A percentile compares a stretch with the other conserved stretches of the same genome.
These are phyloP conservation scores for Poecilobothrus nobilitatus DNA, from an alignment of 2,888 invertebrate genomes.

Conservation along the genomic window DNA sequence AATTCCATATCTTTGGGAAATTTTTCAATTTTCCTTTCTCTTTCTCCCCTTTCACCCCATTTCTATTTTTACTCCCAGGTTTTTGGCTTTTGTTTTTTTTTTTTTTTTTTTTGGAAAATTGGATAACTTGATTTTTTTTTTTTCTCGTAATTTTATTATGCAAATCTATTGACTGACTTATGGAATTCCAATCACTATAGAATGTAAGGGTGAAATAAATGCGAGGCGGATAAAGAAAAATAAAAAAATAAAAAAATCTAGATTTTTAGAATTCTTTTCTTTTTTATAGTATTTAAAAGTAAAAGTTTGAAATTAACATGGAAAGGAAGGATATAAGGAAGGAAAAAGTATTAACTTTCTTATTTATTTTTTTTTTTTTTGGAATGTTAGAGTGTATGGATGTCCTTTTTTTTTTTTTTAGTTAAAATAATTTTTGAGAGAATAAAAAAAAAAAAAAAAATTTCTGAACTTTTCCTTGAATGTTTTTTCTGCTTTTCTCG, in stretches of 20 bases:
- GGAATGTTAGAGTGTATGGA: too few species aligned
- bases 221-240: neutral
- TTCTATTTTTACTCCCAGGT: too few species aligned
- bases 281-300: neutral
- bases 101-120: neutral
- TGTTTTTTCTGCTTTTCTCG: neutral
- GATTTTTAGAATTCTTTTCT: neutral
- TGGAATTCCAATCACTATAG: neutral
- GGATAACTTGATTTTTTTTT: neutral
- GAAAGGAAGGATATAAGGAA: neutral
- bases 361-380: too few species aligned
- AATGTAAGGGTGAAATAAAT: neutral
- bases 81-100: neutral
- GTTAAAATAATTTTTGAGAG: too few species aligned
- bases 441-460: too few species aligned
- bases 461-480: too few species aligned
- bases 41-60: too few species aligned
- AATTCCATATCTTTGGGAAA: too few species aligned
- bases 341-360: too few species aligned
- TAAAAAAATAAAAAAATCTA: neutral
- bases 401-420: too few species aligned
- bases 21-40: too few species aligned
- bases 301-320: neutral
- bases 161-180: neutral
- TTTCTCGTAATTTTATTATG: neutral